Base-by-base conservation (phyloP, 2,113 vertebrate genomes). In the zebrafish (Danio rerio) region DNA sequence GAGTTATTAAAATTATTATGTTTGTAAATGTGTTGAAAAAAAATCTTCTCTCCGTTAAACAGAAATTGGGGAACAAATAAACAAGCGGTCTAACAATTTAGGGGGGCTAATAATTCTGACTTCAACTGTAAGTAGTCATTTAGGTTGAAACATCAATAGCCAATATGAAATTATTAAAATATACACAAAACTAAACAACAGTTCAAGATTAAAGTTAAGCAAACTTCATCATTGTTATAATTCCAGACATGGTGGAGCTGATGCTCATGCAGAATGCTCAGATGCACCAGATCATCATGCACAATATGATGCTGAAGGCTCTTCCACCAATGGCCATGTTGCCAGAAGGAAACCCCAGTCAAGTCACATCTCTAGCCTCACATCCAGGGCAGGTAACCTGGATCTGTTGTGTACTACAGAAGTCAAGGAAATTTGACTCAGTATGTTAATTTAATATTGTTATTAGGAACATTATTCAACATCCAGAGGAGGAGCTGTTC, bases 221-320 rank as follows among this genome's bases (percentile, higher is more conserved):
- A 5, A 47, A 9, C 12, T 58, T 52, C 3, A 59, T 58, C 16
- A 11, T 7, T 68, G n/a, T 53, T 55, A n/a, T 71, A 21, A 13
- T 9, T 56, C 12, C 81, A 97, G 96, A 95, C 55, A 93, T 96
- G 95, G 94, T 96, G 12, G 96, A 96, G 87, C 88, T 96, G 92
- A 95, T 97, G 96, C 88, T 97, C 49, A 94, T 96, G 93, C 95
- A 98, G 92, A 96, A 95, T 0, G 95, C 95, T 0, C 96, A 98
- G 89, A 94, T 95, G 95, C 94, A 97, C 88, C 96, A 97, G 92
- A 92, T 96, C 76, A 88, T 97, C 70, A 95, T 96, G 95, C 96
- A 97, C 82, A 96, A 93, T 83, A 92, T 96, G 94, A 96, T 97
- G 95, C 89, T 97, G 85, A 95, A 94, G 85, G 95, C 94, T 73